Evolutionary conservation across 2,888 invertebrate species (phyloP).

Genomic region (Cosmorhoe ocellata): DNA sequence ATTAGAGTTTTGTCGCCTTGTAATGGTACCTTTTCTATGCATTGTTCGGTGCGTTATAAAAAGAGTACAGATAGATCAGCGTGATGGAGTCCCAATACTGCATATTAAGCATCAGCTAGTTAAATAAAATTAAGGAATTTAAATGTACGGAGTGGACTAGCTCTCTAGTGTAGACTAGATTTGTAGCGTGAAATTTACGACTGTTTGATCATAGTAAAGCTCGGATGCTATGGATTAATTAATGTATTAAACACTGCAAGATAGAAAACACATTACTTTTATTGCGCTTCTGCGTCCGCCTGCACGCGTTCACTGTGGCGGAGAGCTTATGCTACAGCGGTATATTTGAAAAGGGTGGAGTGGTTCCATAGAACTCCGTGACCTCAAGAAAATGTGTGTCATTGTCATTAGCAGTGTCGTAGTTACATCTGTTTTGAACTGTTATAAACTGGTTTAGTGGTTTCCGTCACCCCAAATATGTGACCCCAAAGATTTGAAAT

Average conservation of each 20-base stretch:
- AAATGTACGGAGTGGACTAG: background rate
- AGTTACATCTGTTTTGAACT: constrained; percentile 33
- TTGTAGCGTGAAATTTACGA: constrained; percentile 10
- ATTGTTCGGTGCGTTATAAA: constrained; percentile 64
- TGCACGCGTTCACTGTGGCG: background rate
- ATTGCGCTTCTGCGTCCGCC: background rate
- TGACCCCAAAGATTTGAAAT: constrained; percentile 11
- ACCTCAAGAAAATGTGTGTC: constrained; percentile 42
- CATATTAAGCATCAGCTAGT: background rate
- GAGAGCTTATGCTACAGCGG: constrained; percentile 43
- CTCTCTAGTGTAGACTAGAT: constrained; percentile 1
- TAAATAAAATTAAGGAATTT: too few species aligned
- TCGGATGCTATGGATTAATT: background rate
- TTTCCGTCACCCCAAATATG: constrained; percentile 25
- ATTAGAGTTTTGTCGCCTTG: constrained; percentile 80
- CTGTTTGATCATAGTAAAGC: constrained; percentile 8
- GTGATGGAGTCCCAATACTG: background rate
- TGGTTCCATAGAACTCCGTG: constrained; percentile 55
- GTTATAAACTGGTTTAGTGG: constrained; percentile 30
- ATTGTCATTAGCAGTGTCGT: constrained; percentile 38
- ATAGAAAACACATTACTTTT: background rate
- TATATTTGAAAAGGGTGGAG: constrained; percentile 74
- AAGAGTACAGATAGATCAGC: constrained; percentile 35
- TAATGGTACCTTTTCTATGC: constrained; percentile 68
- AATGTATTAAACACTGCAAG: background rate